These are phyloP conservation scores for Salvelinus alpinus DNA, from an alignment of 2,113 vertebrate genomes.

Conservation along the genomic window DNA sequence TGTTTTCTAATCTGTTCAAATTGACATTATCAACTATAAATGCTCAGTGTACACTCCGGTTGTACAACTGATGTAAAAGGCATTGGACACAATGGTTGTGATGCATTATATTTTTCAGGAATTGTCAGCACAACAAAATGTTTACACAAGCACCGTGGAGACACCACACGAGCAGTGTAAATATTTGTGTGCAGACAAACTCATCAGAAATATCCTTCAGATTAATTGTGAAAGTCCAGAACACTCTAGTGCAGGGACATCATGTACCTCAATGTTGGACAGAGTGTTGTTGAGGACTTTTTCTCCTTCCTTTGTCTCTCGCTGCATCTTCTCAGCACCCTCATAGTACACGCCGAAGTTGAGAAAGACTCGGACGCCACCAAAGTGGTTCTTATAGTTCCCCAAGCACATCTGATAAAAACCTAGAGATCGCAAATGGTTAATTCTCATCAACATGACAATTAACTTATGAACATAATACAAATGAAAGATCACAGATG, in stretches of 20 bases:
- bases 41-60: no score
- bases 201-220: neutral
- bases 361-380: constrained; percentile 77
- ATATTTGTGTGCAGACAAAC: no score
- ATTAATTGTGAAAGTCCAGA: neutral
- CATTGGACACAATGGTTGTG: neutral
- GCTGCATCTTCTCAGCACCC: constrained; percentile 43
- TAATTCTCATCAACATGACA: neutral
- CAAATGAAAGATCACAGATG: neutral
- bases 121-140: no score
- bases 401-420: constrained; percentile 80
- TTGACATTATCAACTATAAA: neutral
- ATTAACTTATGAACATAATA: neutral
- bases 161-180: no score
- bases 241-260: no score
- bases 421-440: constrained; percentile 54
- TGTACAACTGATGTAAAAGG: no score
- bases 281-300: constrained; percentile 74
- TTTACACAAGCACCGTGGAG: no score
- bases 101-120: neutral
- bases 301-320: constrained; percentile 45
- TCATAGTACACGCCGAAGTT: constrained; percentile 79
- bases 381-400: constrained; percentile 75
- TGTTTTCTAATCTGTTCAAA: neutral
- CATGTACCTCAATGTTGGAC: constrained; percentile 69